Evolutionary conservation across 1,140 invertebrate genomes (phyloP), one percentile per base, ranked within the genome.

Genomic region (Calephelis virginiensis): DNA sequence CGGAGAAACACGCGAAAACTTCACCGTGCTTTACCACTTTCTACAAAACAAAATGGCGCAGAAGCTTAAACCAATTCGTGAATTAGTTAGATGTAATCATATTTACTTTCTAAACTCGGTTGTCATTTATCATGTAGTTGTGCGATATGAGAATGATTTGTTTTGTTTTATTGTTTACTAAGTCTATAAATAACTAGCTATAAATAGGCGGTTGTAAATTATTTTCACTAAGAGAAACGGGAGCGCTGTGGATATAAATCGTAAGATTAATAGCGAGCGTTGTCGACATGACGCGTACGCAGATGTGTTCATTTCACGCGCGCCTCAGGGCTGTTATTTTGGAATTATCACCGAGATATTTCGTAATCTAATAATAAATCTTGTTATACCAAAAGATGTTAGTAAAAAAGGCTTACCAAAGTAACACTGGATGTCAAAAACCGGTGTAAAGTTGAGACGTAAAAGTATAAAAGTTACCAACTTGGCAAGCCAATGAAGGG

Each of bases 171-270:
- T 81, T 76, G 75, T 82, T 68, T 69, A 74, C 71, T 76, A 76
- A 78, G 76, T 75, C 80, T 72, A 78, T 84, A 85, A 82, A 85
- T 82, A 78, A 74, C 76, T 43, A 43, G 28, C 80, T 72, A 78
- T 84, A 85, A 82, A 85, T 82, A 78, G 75, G 75, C 74, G 73
- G 74, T 83, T 78, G 45, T 76, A 78, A 79, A 83, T 85, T 83
- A 83, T 86, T 82, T 79, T 83, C 82, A 76, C 82, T 79, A 75
- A 81, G 77, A 80, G 82, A 81, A 85, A 83, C 83, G 81, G 83
- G 77, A 85, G 81, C 82, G 74, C 38, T 64, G 76, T 73, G 75
- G 80, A 83, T 79, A 82, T 85, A 82, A 88, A 83, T 83, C 78
- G 72, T 80, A 65, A 81, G 79, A 88, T 88, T 81, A 82, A 88